Conservation (phyloP, 1,140 invertebrate species). For the Cylas formicarius region DNA sequence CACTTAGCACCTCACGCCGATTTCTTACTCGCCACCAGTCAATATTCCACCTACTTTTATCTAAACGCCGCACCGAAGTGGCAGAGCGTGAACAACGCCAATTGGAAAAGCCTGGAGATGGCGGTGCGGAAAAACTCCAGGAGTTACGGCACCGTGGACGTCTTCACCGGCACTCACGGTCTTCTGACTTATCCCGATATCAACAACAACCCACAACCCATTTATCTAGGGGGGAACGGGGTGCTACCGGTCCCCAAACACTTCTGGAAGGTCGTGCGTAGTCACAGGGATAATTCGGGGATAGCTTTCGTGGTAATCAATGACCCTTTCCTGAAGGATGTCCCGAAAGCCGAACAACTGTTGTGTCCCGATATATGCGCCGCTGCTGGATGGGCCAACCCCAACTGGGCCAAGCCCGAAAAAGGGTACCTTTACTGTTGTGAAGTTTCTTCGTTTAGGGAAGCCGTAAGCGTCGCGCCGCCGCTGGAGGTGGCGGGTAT, state of each 20-base stretch:
- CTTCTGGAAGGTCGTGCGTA: conserved; percentile 45
- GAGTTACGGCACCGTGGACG: conserved; percentile 28
- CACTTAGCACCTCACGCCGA: conserved; percentile 50
- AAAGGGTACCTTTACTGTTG: conserved; percentile 44
- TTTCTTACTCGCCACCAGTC: conserved; percentile 44
- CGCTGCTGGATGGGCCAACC: conserved; percentile 28
- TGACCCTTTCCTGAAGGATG: conserved; percentile 40
- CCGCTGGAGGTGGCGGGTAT: conserved; percentile 17
- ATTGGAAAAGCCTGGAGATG: conserved; percentile 46
- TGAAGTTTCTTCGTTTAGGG: conserved; percentile 31
- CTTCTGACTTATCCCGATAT: conserved; percentile 36
- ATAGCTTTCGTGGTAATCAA: conserved; percentile 47
- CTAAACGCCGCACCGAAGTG: conserved; percentile 50
- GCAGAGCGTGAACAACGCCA: conserved; percentile 45
- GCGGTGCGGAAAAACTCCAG: conserved; percentile 35
- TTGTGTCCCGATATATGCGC: conserved; percentile 41
- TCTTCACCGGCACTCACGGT: conserved; percentile 42
- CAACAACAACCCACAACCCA: conserved; percentile 20
- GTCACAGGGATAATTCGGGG: conserved; percentile 29
- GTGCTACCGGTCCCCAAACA: conserved; percentile 44
- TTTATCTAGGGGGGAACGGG: conserved; percentile 37
- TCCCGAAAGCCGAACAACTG: conserved; percentile 12
- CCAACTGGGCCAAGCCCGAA: conserved; percentile 28
- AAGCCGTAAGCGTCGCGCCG: conserved; percentile 20
- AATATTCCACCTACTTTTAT: conserved; percentile 48